Base-by-base conservation (phyloP, 2,888 invertebrate genomes). In the Cepaea hortensis region DNA sequence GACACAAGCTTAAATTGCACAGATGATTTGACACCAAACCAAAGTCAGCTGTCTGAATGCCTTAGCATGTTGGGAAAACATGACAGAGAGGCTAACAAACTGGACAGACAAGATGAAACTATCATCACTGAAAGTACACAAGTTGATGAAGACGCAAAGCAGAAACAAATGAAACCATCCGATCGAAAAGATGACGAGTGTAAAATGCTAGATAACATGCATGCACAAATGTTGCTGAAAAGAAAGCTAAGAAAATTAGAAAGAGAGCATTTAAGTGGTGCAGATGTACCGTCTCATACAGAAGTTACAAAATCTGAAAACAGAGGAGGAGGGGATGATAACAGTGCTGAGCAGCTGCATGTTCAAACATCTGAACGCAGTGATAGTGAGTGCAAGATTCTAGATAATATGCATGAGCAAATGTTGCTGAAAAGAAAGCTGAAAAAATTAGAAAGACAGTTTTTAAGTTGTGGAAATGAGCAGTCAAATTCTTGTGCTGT, bases 381-480 rank as follows among this genome's bases (percentile, higher is more conserved):
- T 62, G 79, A 83, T 61, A 65, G 70, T 84, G 86, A 86, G 50
- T 76, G 72, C 62, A 46, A 68, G 72, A 9, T 50, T 50, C 48
- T 87, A 82, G 87, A 87, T 48, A 73, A 87, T 7, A 87, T 87
- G 87, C 87, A 87, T 80, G 61, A 35, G n/a, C 62, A 48, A 15
- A 87, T 87, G 87, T 48, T 87, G 73, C 46, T 48, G 76, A 87
- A 70, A 48, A 77, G 84, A 46, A 72, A 84, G 48, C 50, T 76
- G 35, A 80, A 50, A 23, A 86, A 82, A 62, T 48, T 48, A 70
- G 15, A 23, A 23, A 48, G 55, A 23, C 23, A 18, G 65, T 9
- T 48, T 35, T 0, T 73, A 55, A 83, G 15, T 15, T 15, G n/a
- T 73, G 55, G 18, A 13, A 13, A 18, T 83, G 23, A 9, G 55